A percentile compares a stretch with the other conserved stretches of the same genome.
Conservation (phyloP, 2,797 vertebrate genomes). For the Cyprinodon diabolis region DNA sequence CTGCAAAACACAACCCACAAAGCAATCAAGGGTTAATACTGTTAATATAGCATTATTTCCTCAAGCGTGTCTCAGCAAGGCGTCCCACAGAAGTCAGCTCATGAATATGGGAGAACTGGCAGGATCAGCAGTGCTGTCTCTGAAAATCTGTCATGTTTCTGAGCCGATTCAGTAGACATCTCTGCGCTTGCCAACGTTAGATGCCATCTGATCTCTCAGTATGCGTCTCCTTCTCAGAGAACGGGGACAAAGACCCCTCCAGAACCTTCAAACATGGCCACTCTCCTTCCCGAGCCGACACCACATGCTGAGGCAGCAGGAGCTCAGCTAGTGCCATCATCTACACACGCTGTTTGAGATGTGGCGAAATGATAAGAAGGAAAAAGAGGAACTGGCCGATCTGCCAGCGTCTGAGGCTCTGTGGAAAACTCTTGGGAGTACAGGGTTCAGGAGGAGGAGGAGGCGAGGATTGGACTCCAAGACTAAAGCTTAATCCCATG, state of each 20-base stretch:
- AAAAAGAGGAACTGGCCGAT: constrained; percentile 59
- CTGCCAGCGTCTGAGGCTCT: constrained; percentile 63
- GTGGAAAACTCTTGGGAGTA: constrained; percentile 63
- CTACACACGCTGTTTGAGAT: constrained; percentile 64
- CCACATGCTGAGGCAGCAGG: constrained; percentile 75
- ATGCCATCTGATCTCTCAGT: constrained; percentile 76
- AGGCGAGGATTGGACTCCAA: constrained; percentile 62
- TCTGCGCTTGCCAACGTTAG: constrained; percentile 67
- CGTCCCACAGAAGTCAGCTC: constrained; percentile 51
- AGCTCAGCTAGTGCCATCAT: constrained; percentile 80
- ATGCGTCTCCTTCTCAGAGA: constrained; percentile 67
- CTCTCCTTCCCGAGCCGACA: constrained; percentile 69
- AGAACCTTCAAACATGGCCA: constrained; percentile 73
- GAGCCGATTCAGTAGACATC: constrained; percentile 60
- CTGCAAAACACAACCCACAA: constrained; percentile 74
- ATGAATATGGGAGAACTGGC: constrained; percentile 74
- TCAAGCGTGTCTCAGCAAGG: constrained; percentile 30
- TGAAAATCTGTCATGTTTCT: constrained; percentile 74
- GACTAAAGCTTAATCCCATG: constrained; percentile 73
- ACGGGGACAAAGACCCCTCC: constrained; percentile 66
- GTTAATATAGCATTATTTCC: constrained; percentile 41
- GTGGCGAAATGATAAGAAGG: constrained; percentile 67
- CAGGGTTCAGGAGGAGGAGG: constrained; percentile 43
- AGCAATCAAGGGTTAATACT: constrained; percentile 41
- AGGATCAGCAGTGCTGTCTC: constrained; percentile 52